phyloP scores from a whole-genome alignment of 1,140 invertebrate species.

The Drosophila mauritiana region DNA sequence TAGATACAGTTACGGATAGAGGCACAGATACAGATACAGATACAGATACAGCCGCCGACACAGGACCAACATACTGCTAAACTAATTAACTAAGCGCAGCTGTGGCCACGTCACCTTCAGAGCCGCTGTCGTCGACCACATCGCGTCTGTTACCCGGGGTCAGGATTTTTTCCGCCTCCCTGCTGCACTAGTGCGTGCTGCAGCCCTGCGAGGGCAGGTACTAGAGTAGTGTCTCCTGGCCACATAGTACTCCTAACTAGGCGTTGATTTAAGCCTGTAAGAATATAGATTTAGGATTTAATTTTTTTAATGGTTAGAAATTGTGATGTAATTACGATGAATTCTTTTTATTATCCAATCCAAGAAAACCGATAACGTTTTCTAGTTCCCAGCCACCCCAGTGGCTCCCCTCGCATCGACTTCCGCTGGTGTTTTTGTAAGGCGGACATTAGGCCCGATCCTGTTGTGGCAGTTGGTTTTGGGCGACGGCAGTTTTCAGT shows the following conservation, averaged over 20 bases:
- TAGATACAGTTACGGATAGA: background rate
- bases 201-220: conserved; percentile 32
- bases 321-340: background rate
- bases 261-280: background rate
- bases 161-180: conserved; percentile 56
- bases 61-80: conserved; percentile 63
- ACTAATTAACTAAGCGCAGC: conserved; percentile 80
- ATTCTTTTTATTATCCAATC: background rate
- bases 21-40: conserved; percentile 11
- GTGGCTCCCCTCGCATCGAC: conserved; percentile 5
- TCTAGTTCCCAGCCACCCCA: background rate
- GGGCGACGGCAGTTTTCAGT: conserved; percentile 67
- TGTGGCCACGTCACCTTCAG: conserved; percentile 52
- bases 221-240: background rate
- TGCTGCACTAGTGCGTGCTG: conserved; percentile 69
- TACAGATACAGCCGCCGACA: conserved; percentile 15
- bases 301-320: background rate
- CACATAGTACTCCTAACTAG: too few relatives aligned
- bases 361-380: background rate
- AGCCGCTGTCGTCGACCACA: conserved; percentile 45
- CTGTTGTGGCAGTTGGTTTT: conserved; percentile 34
- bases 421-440: conserved; percentile 34
- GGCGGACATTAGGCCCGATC: conserved; percentile 62
- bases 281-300: too few relatives aligned
- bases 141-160: conserved; percentile 55